phyloP scores from a whole-genome alignment of 2,888 invertebrate species.

The Oxyteleia sp. region DNA sequence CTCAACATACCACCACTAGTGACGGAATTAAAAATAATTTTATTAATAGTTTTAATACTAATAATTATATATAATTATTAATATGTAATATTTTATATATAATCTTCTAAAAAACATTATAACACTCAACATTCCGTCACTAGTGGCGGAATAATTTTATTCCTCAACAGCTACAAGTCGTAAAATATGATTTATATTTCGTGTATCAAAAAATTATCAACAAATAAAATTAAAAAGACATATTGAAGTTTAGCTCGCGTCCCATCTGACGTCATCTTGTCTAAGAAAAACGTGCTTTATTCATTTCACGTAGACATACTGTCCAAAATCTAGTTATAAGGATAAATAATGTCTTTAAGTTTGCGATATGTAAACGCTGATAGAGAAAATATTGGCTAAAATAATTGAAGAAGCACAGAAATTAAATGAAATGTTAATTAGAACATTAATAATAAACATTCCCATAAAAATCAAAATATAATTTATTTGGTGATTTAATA shows the following conservation, averaged over 20 bases:
- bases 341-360: constrained; percentile 6
- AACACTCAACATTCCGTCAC: too few relatives aligned
- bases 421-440: background rate
- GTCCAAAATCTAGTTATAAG: constrained; percentile 35
- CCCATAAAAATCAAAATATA: background rate
- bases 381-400: constrained; percentile 24
- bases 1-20: too few relatives aligned
- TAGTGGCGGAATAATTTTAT: too few relatives aligned
- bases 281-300: constrained; percentile 15
- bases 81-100: too few relatives aligned
- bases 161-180: too few relatives aligned
- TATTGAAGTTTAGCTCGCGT: constrained; percentile 36
- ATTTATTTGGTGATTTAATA: background rate
- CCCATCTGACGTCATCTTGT: too few relatives aligned
- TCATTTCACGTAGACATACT: constrained; percentile 18
- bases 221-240: too few relatives aligned
- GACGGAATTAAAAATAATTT: too few relatives aligned
- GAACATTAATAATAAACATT: background rate
- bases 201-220: background rate
- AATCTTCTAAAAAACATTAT: too few relatives aligned
- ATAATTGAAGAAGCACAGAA: background rate
- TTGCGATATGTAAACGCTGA: constrained; percentile 1
- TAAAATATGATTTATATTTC: too few relatives aligned
- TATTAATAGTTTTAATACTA: too few relatives aligned
- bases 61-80: too few relatives aligned